Evolutionary conservation across 2,888 invertebrate genomes (phyloP), one percentile per base, ranked within the genome.

Genomic region (Rapana venosa): DNA sequence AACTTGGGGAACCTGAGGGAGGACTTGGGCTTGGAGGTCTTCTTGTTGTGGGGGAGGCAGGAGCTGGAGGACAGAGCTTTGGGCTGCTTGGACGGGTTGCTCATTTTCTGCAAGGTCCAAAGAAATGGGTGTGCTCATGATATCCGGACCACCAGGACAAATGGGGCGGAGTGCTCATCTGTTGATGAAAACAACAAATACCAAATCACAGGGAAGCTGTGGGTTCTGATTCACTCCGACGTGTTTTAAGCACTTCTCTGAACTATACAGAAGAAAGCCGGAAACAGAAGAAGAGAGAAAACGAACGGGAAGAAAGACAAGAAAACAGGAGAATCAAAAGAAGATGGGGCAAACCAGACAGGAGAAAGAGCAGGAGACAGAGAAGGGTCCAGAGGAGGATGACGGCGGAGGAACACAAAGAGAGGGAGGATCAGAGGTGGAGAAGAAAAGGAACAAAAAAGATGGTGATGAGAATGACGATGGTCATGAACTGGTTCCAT

Each of bases 81-180:
- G n/a, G 56, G 56, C 15, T 84, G 61, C 32, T 86, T 66, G 86
- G 86, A 35, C 15, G 86, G 86, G 35, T 58, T 58, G 84, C 84
- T 84, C 84, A 84, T 84, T 26, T 17, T 84, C 30, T 58, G 22
- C 58, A 30, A 58, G 56, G 56, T 58, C 84, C 84, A 5, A 30
- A 30, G 58, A 30, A 47, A 26, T 26, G 26, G 83, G 47, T 84
- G 58, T 84, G 84, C 58, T 84, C 84, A 84, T 84, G 58, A 30
- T 84, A 36, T 26, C 84, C 58, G 56, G 84, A 58, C 84, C 56
- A 58, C 22, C 17, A 58, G 56, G 84, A n/a, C 84, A 17, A 47
- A 47, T 47, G 13, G 26, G 30, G 58, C 30, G 5, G 13, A 36
- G 84, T 22, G 58, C 30, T 84, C 84, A 84, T 84, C 84, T 84